Evolutionary conservation across 2,797 vertebrate species (phyloP).

Genomic region (Antrozous pallidus): DNA sequence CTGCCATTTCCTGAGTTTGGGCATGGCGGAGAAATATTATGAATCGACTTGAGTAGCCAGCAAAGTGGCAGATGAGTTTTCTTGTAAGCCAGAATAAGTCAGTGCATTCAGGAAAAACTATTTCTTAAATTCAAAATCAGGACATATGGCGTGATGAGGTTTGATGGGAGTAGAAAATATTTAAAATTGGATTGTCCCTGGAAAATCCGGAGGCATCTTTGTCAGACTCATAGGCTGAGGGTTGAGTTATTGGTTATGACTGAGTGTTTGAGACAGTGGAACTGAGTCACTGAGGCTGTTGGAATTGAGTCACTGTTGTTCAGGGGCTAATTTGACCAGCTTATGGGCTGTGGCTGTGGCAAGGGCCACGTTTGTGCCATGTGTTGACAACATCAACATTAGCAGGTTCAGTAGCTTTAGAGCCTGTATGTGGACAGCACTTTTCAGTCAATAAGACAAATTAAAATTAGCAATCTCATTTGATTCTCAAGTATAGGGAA

Average conservation of each 20-base stretch:
- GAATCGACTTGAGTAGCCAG: not conserved
- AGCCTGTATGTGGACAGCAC: not conserved
- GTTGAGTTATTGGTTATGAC: not conserved
- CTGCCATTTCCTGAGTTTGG: not conserved
- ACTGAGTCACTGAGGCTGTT: not conserved
- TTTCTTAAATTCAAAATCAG: not conserved
- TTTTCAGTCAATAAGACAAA: not conserved
- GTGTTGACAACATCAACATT: not conserved
- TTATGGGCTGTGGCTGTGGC: no score
- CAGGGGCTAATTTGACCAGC: no score
- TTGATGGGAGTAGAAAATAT: not conserved
- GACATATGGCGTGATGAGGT: not conserved
- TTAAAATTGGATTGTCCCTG: not conserved
- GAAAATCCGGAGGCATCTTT: not conserved
- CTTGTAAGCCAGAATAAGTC: conserved; percentile 10
- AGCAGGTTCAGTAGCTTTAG: not conserved
- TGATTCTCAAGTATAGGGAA: not conserved
- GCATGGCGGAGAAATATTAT: not conserved
- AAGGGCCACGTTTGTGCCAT: not conserved
- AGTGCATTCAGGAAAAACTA: not conserved
- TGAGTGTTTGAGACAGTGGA: not conserved
- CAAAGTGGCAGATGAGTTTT: not conserved
- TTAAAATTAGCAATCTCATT: not conserved
- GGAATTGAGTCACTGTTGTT: no score
- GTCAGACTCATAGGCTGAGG: not conserved